A percentile compares a stretch with the other conserved stretches of the same genome.
Conservation (phyloP, 2,888 invertebrate genomes). For the Chrysodeixis includens region DNA sequence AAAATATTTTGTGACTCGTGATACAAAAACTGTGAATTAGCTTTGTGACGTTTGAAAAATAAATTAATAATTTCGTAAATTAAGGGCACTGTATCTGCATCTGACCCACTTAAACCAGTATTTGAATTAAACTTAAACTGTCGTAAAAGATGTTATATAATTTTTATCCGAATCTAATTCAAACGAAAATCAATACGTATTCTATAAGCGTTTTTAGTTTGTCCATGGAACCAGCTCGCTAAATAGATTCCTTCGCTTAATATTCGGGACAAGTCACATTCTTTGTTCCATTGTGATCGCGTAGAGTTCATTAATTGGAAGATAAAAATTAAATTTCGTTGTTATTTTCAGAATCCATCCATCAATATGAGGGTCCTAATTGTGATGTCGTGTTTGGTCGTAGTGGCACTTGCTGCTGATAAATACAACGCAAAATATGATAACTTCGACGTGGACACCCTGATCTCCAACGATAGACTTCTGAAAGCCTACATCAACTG, state of each 20-base stretch:
- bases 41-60: slow-evolving; percentile 52
- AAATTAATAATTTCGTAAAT: no score
- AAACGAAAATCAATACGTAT: slow-evolving; percentile 63
- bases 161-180: slow-evolving; percentile 36
- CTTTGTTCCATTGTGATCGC: slow-evolving; percentile 58
- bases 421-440: slow-evolving; percentile 92
- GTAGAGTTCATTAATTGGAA: slow-evolving; percentile 55
- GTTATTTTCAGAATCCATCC: slow-evolving; percentile 64
- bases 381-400: slow-evolving; percentile 75
- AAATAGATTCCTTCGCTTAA: slow-evolving; percentile 65
- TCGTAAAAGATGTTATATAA: no score
- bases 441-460: slow-evolving; percentile 92
- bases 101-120: not conserved
- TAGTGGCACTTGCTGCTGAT: slow-evolving; percentile 76
- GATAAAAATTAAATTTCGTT: slow-evolving; percentile 44
- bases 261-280: slow-evolving; percentile 64
- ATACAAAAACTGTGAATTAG: slow-evolving; percentile 41
- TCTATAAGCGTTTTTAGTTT: slow-evolving; percentile 67
- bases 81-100: no score
- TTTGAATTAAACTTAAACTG: not conserved
- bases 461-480: slow-evolving; percentile 91
- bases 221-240: slow-evolving; percentile 66
- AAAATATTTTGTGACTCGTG: slow-evolving; percentile 69
- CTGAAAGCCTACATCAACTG: slow-evolving; percentile 93
- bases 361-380: slow-evolving; percentile 76